phyloP scores from a whole-genome alignment of 2,113 vertebrate genomes.

The Willisornis vidua region DNA sequence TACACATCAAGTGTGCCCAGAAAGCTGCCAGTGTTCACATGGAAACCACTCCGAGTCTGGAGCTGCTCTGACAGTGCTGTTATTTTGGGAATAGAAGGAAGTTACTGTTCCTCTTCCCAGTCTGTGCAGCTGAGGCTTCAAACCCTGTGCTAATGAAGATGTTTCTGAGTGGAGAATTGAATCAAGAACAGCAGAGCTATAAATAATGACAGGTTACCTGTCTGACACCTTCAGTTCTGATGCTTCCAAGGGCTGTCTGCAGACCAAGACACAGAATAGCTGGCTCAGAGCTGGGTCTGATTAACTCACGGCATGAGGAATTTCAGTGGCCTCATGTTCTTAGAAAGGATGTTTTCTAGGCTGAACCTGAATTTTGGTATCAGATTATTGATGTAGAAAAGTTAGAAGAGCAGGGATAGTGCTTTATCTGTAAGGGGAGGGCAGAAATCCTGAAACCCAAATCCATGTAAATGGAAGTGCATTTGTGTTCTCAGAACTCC shows the following conservation, averaged over 20 bases:
- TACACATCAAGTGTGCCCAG: background rate
- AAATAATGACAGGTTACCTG: background rate
- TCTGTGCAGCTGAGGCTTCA: background rate
- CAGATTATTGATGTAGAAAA: background rate
- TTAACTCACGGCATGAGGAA: background rate
- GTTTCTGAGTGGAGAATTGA: background rate
- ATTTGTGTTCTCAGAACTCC: background rate
- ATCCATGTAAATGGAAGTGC: background rate
- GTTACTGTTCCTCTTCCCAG: background rate
- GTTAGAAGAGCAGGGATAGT: background rate
- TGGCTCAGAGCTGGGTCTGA: background rate
- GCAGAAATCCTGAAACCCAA: too few relatives aligned
- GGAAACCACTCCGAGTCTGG: background rate
- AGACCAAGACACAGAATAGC: background rate
- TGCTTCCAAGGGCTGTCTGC: background rate
- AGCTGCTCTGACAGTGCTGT: background rate
- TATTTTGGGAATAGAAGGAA: constrained; percentile 9
- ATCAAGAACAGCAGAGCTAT: background rate
- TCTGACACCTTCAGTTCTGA: background rate
- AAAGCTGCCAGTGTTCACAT: background rate
- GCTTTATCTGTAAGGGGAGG: background rate
- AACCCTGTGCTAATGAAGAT: background rate
- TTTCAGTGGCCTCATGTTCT: background rate
- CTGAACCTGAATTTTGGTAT: background rate
- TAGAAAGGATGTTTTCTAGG: background rate